Conservation (phyloP, 2,797 vertebrate genomes). For the Schizothorax lantsangensis region DNA sequence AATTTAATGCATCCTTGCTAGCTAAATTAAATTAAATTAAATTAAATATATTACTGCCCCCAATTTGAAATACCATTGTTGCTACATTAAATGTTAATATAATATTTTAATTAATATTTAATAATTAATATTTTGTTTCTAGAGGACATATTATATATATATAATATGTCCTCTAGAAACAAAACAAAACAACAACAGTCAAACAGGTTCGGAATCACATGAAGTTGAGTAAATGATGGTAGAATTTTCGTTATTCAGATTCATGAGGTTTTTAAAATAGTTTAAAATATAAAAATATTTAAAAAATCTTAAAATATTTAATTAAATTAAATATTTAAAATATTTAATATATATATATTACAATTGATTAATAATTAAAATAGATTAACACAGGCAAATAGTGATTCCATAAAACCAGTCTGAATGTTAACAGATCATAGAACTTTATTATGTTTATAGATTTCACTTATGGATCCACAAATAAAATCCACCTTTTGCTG, state of each 20-base stretch:
- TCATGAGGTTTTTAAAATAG: background rate
- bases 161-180: too few species aligned
- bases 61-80: too few species aligned
- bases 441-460: background rate
- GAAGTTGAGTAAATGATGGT: background rate
- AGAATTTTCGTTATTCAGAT: background rate
- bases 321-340: too few species aligned
- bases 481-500: background rate
- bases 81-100: too few species aligned
- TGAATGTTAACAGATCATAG: constrained; percentile 6
- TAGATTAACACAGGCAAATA: background rate
- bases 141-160: too few species aligned
- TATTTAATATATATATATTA: background rate
- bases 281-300: too few species aligned
- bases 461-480: background rate
- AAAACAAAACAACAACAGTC: background rate
- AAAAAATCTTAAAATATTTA: too few species aligned
- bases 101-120: too few species aligned
- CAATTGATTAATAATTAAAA: background rate
- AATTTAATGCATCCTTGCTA: background rate
- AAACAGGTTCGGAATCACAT: background rate
- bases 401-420: background rate
- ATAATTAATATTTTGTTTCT: too few species aligned
- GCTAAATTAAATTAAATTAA: too few species aligned
- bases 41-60: too few species aligned